Conservation (phyloP, 2,888 invertebrate genomes). For the Dynastes grantii region DNA sequence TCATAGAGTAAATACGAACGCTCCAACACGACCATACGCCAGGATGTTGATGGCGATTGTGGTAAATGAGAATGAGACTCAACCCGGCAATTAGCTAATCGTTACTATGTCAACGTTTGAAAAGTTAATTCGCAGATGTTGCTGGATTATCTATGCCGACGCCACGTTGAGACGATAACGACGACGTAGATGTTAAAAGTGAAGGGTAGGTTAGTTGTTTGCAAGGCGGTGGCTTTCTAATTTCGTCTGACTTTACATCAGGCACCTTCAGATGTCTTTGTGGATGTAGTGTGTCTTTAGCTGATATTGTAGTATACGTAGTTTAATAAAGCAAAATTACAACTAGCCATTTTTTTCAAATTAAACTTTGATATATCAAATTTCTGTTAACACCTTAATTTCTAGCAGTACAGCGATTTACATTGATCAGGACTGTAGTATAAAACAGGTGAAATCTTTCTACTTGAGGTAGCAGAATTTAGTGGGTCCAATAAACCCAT, state of each 20-base stretch:
- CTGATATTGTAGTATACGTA: too few species aligned
- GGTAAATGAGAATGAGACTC: conserved; percentile 36
- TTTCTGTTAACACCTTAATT: too few species aligned
- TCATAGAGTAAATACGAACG: conserved; percentile 19
- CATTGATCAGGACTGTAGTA: too few species aligned
- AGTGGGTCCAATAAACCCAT: too few species aligned
- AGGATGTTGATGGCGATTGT: background rate
- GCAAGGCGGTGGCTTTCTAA: conserved; percentile 6
- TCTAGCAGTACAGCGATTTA: too few species aligned
- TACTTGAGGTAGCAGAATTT: too few species aligned
- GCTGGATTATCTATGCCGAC: background rate
- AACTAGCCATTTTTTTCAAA: too few species aligned
- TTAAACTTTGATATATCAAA: too few species aligned
- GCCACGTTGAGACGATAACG: background rate
- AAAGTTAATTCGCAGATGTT: conserved; percentile 31
- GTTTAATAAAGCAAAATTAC: too few species aligned
- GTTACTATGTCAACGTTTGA: conserved; percentile 25
- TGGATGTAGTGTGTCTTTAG: too few species aligned
- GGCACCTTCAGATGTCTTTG: too few species aligned
- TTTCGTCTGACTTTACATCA: background rate
- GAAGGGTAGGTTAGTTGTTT: background rate
- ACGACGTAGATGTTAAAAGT: background rate
- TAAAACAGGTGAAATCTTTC: too few species aligned
- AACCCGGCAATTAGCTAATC: conserved; percentile 31
- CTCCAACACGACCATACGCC: conserved; percentile 11